These are phyloP conservation scores for Pandion haliaetus DNA, from an alignment of 2,113 vertebrate genomes.

Conservation along the genomic window DNA sequence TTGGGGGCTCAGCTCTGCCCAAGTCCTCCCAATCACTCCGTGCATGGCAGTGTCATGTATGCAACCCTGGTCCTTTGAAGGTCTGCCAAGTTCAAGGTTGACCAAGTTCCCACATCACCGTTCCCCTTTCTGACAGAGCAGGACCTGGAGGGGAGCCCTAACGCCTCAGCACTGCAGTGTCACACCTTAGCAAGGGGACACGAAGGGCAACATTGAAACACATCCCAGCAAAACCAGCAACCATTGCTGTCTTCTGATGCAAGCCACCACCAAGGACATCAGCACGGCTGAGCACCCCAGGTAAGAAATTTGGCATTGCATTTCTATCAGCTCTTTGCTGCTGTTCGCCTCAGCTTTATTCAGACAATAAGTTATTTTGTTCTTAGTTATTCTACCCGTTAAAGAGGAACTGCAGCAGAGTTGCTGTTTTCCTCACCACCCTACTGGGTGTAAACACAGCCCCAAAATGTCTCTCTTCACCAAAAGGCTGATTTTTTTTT, in stretches of 20 bases:
- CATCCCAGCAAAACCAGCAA: neutral
- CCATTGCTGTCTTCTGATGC: neutral
- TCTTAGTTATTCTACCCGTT: neutral
- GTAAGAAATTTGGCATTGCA: neutral
- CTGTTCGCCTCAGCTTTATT: neutral
- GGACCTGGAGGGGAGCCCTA: neutral
- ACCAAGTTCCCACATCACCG: neutral
- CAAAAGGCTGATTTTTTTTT: neutral
- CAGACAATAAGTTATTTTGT: neutral
- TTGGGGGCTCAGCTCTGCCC: no score
- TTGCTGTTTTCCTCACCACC: neutral
- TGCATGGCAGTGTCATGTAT: no score
- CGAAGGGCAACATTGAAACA: neutral
- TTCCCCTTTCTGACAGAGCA: neutral
- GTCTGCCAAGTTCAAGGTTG: neutral
- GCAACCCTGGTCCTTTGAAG: neutral
- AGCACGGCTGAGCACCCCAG: neutral
- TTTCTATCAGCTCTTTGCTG: neutral
- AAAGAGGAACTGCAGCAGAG: constrained; percentile 20
- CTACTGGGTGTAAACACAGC: neutral
- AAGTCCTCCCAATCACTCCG: no score
- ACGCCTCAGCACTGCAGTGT: neutral
- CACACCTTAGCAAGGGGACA: neutral
- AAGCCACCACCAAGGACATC: neutral
- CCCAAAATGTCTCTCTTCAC: neutral